phyloP scores from a whole-genome alignment of 2,888 invertebrate species.

The Acronicta leporina region DNA sequence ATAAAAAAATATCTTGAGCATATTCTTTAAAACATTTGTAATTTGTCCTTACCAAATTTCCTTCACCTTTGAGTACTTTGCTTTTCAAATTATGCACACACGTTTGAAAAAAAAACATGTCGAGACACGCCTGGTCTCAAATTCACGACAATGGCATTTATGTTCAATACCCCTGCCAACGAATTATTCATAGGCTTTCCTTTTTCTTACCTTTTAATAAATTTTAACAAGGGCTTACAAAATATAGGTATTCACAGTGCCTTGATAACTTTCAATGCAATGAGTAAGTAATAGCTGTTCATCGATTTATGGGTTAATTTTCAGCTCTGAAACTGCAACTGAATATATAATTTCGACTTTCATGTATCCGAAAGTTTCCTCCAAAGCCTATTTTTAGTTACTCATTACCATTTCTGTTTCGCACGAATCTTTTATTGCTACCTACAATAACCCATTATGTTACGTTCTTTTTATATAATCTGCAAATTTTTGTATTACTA shows the following conservation, averaged over 20 bases:
- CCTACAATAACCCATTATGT: too few species aligned
- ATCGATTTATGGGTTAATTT: too few species aligned
- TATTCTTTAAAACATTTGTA: neutral
- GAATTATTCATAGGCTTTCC: slow-evolving; percentile 19
- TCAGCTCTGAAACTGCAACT: neutral
- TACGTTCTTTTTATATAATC: too few species aligned
- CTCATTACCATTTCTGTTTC: too few species aligned
- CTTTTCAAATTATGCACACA: slow-evolving; percentile 44
- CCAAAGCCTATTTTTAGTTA: too few species aligned
- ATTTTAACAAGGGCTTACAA: too few species aligned
- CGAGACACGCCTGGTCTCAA: slow-evolving; percentile 27
- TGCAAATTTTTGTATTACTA: too few species aligned
- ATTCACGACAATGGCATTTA: slow-evolving; percentile 50
- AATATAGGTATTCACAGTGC: too few species aligned
- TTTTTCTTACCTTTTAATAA: slow-evolving; percentile 3
- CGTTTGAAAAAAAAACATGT: slow-evolving; percentile 45
- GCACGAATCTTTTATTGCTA: too few species aligned
- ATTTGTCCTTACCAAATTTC: slow-evolving; percentile 28
- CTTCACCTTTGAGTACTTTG: slow-evolving; percentile 51
- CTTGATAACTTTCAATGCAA: too few species aligned
- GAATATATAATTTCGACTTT: too few species aligned
- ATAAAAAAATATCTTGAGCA: neutral
- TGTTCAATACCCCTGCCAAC: slow-evolving; percentile 28
- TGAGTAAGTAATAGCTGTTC: too few species aligned
- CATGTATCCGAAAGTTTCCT: neutral